Percentiles rank a stretch among this genome's conserved stretches.
Evolutionary conservation across 2,113 vertebrate genomes (phyloP).

Genomic region (Misgurnus anguillicaudatus): DNA sequence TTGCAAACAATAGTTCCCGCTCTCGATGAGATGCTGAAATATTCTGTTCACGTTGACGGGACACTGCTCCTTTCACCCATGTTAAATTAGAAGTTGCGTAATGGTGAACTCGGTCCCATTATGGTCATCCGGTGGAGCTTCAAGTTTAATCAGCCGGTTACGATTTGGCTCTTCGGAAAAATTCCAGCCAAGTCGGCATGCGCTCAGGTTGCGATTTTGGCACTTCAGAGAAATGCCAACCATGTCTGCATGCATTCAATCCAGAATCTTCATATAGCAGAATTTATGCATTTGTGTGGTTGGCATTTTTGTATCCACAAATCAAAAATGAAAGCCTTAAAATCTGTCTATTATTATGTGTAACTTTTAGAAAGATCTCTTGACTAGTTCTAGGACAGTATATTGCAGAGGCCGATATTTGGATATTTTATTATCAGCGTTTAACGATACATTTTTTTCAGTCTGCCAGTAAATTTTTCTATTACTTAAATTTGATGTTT

Average conservation of each 20-base stretch:
- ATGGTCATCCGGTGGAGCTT: constrained; percentile 21
- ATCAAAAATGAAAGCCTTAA: not conserved
- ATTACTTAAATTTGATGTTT: no score
- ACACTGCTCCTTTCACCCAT: constrained; percentile 18
- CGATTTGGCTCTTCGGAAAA: constrained; percentile 8
- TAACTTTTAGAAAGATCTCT: no score
- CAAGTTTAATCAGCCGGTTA: constrained; percentile 10
- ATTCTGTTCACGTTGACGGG: not conserved
- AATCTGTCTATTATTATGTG: not conserved
- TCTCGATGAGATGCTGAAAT: not conserved
- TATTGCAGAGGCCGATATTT: no score
- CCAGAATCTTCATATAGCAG: not conserved
- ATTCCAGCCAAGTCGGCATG: not conserved
- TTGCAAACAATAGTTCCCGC: not conserved
- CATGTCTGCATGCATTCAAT: not conserved
- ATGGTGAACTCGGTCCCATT: constrained; percentile 32
- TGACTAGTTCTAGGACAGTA: no score
- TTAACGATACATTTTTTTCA: no score
- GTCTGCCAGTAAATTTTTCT: no score
- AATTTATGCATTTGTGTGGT: not conserved
- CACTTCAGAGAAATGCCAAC: constrained; percentile 2
- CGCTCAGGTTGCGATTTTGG: not conserved
- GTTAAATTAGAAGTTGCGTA: constrained; percentile 38
- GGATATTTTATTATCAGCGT: no score
- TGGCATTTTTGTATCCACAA: not conserved